phyloP scores from a whole-genome alignment of 2,113 vertebrate species.

The Callipepla squamata region DNA sequence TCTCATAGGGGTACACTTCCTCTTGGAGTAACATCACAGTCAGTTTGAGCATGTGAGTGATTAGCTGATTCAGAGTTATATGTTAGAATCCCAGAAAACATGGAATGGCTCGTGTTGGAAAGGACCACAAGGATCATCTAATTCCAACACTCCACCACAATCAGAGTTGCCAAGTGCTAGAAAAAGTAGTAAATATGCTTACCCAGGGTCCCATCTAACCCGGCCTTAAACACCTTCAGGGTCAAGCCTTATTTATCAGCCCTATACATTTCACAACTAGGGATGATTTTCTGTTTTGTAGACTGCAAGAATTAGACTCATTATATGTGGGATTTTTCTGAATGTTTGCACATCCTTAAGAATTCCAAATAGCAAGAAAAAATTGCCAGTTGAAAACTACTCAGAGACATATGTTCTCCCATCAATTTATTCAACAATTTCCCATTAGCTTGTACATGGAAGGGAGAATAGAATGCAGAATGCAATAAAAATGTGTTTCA shows the following conservation, averaged over 20 bases:
- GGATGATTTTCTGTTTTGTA: background rate
- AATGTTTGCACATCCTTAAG: conserved; percentile 8
- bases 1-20: conserved; percentile 17
- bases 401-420: conserved; percentile 32
- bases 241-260: background rate
- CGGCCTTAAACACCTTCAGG: no score
- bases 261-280: background rate
- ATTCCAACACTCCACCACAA: no score
- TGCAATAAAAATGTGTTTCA: conserved; percentile 56
- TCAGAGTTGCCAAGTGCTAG: no score
- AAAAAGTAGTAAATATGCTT: no score
- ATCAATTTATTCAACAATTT: conserved; percentile 22
- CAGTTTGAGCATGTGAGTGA: background rate
- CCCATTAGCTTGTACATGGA: conserved; percentile 23
- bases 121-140: no score
- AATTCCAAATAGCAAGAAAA: conserved; percentile 25
- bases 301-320: background rate
- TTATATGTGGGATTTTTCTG: background rate
- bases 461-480: conserved; percentile 54
- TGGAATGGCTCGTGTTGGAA: no score
- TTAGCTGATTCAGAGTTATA: conserved; percentile 23
- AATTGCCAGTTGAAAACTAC: conserved; percentile 22
- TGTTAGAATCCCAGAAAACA: background rate
- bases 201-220: no score
- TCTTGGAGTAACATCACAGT: conserved; percentile 17